phyloP scores from a whole-genome alignment of 2,888 invertebrate species.

The Ceramica pisi region DNA sequence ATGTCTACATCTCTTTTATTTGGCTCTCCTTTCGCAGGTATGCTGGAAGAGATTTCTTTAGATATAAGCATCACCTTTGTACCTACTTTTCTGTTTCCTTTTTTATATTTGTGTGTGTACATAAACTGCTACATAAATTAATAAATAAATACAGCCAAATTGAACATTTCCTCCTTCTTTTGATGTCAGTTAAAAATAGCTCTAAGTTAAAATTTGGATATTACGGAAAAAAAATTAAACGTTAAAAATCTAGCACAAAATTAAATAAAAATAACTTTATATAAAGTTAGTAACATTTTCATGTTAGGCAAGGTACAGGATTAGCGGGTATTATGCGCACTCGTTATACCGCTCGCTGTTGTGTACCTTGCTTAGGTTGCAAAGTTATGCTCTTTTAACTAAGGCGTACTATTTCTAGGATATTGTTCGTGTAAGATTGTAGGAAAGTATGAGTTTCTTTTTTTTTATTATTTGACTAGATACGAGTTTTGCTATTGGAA shows the following conservation, averaged over 20 bases:
- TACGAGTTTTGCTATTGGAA: not conserved
- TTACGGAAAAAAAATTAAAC: not conserved
- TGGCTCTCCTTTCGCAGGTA: no score
- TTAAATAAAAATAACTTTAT: slow-evolving; percentile 19
- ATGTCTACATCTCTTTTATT: no score
- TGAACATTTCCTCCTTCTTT: no score
- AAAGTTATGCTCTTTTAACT: slow-evolving; percentile 51
- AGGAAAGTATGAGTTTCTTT: slow-evolving; percentile 12
- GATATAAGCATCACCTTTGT: no score
- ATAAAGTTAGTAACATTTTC: slow-evolving; percentile 40
- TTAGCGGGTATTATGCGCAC: slow-evolving; percentile 46
- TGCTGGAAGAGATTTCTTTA: no score
- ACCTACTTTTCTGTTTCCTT: no score
- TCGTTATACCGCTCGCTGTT: slow-evolving; percentile 36
- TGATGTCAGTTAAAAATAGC: no score
- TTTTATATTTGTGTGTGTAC: no score
- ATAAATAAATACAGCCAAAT: no score
- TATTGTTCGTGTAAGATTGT: not conserved
- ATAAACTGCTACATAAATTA: no score
- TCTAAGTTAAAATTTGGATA: not conserved
- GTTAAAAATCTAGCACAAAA: not conserved
- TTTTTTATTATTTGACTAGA: no score
- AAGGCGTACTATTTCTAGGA: slow-evolving; percentile 33
- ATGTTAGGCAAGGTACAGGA: slow-evolving; percentile 40
- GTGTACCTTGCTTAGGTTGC: slow-evolving; percentile 39